Base-by-base conservation (phyloP, 2,113 vertebrate genomes). In the Ctenodactylus gundi region DNA sequence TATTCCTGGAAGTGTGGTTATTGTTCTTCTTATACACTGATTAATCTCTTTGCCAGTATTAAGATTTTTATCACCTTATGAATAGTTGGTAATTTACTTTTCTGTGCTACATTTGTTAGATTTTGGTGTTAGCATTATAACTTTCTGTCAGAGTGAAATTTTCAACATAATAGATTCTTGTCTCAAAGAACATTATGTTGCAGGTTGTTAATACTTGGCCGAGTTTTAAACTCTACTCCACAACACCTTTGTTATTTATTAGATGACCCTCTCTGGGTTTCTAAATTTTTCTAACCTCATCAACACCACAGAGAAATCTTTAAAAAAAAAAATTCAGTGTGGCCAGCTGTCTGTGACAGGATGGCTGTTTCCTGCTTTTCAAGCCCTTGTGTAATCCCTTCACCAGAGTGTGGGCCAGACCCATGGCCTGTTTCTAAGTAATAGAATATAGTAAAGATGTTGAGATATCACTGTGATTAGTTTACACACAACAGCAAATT, bases 91-190 rank as follows among this genome's bases (percentile, higher is more conserved):
- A 46, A 41, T 60, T 82, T 78, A 65, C 17, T 70, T 70, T 67
- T 64, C 27, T 55, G 53, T 86, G 23, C 49, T 51, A 7, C 17
- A 11, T 44, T 72, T 77, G 49, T 53, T 65, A 78, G 64, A 51
- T 87, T 67, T 94, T 84, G 64, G 46, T 80, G 44, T 75, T 87
- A 41, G 67, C 86, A 27, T 78, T 91, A 36, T n/a, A 94, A 49
- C n/a, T 80, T 70, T 92, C 70, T 85, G 46, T 73, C 57, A 90
- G n/a, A 78, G 62, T 8, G 4, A 90, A 72, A 25, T 83, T 84
- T 86, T 62, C 12, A 34, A 41, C 7, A 1, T 67, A 57, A 81
- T 20, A 80, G 49, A 75, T 53, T 83, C n/a, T 87, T 87, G 31
- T 70, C 10, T 64, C 57, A 78, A 77, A 81, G 68, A 83, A 60